Evolutionary conservation across 2,113 vertebrate species (phyloP).

Genomic region (Gadus macrocephalus): DNA sequence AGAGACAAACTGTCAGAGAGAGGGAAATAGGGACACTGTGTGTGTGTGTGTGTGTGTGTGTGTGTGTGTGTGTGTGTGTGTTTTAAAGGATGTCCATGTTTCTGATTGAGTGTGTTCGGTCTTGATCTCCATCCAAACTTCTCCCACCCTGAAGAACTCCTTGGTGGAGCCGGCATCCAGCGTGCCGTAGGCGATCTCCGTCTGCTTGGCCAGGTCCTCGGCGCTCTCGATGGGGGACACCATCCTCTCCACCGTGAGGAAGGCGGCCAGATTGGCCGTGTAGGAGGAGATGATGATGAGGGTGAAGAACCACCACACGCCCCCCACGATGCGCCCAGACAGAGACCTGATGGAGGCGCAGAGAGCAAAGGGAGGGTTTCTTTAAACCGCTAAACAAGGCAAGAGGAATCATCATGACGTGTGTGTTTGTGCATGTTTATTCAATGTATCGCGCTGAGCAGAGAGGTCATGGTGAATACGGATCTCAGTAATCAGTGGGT

Average conservation of each 20-base stretch:
- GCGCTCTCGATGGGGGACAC: constrained; percentile 98
- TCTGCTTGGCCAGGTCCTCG: constrained; percentile 97
- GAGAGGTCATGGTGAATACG: too few relatives aligned
- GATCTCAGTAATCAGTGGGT: too few relatives aligned
- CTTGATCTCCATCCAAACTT: not conserved
- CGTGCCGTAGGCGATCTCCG: constrained; percentile 95
- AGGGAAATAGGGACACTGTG: too few relatives aligned
- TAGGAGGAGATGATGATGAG: constrained; percentile 99
- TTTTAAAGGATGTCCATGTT: not conserved
- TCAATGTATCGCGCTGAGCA: too few relatives aligned
- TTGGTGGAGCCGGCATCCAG: constrained; percentile 96
- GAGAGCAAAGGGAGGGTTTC: constrained; percentile 5
- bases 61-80: too few relatives aligned
- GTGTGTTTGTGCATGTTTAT: too few relatives aligned
- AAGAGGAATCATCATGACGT: too few relatives aligned
- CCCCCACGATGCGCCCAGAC: constrained; percentile 94
- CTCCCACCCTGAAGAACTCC: constrained; percentile 94
- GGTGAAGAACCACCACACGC: constrained; percentile 99
- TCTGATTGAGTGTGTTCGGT: not conserved
- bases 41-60: not conserved
- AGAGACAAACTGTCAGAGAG: too few relatives aligned
- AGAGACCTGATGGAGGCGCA: constrained; percentile 78
- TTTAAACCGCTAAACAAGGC: not conserved
- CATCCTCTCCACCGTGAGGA: constrained; percentile 98
- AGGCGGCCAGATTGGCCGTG: constrained; percentile 97